Conservation (phyloP, 2,888 invertebrate genomes). For the Ypsolopha scabrella region DNA sequence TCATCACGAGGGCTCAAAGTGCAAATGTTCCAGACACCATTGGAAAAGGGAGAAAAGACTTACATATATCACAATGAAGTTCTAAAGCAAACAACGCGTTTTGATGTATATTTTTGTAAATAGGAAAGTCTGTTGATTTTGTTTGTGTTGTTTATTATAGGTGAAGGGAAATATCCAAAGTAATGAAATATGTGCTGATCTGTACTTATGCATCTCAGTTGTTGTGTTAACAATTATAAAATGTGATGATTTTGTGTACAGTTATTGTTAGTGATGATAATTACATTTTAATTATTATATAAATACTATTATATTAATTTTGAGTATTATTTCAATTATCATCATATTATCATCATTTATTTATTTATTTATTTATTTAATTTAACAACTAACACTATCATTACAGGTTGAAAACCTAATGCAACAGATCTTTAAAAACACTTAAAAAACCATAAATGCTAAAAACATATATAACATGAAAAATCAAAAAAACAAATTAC, state of each 20-base stretch:
- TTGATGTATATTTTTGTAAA: conserved; percentile 50
- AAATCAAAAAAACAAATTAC: too few relatives aligned
- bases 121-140: conserved; percentile 27
- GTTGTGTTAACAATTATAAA: conserved; percentile 31
- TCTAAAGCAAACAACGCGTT: conserved; percentile 2
- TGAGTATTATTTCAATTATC: conserved; percentile 1
- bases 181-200: conserved; percentile 23
- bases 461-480: too few relatives aligned
- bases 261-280: conserved; percentile 33
- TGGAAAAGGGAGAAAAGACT: conserved; percentile 19
- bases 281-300: conserved; percentile 22
- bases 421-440: too few relatives aligned
- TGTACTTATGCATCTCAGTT: conserved; percentile 49
- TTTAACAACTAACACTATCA: too few relatives aligned
- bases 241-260: conserved; percentile 39
- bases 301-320: conserved; percentile 21
- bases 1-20: conserved; percentile 38
- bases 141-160: conserved; percentile 11
- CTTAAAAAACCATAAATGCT: too few relatives aligned
- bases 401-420: too few relatives aligned
- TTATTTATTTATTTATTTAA: too few relatives aligned
- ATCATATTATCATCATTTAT: too few relatives aligned
- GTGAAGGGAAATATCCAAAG: neutral
- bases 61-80: conserved; percentile 11
- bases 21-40: conserved; percentile 29